Conservation (phyloP, 2,113 vertebrate species). For the Rhadina sibilatrix region DNA sequence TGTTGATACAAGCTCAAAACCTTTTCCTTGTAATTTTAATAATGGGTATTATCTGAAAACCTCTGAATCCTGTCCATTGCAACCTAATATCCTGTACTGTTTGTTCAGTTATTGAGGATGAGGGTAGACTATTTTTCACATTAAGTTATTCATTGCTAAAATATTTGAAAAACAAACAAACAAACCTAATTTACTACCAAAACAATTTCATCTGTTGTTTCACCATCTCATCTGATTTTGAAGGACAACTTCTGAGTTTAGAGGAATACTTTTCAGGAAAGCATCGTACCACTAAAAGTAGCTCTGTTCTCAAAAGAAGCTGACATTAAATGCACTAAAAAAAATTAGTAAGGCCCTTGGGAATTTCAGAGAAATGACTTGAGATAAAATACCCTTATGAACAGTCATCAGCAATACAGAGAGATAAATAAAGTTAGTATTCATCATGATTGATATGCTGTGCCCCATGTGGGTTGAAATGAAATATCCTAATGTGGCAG, state of each 20-base stretch:
- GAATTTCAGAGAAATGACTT: neutral
- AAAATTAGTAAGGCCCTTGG: neutral
- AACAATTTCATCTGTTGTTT: neutral
- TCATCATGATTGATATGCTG: neutral
- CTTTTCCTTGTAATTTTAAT: neutral
- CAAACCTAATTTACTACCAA: neutral
- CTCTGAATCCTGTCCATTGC: neutral
- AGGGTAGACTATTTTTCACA: neutral
- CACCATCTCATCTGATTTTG: neutral
- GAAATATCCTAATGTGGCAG: neutral
- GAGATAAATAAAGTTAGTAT: neutral
- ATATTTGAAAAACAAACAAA: neutral
- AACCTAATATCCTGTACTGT: neutral
- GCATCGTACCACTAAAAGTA: neutral
- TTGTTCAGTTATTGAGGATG: neutral
- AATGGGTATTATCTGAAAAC: neutral
- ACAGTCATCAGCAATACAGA: neutral
- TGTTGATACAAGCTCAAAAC: neutral
- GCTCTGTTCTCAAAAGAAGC: neutral
- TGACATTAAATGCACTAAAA: neutral
- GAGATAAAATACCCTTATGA: neutral
- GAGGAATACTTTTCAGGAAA: neutral
- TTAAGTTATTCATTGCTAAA: neutral
- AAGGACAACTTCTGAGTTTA: neutral
- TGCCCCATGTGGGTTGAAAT: fast-evolving